phyloP scores from a whole-genome alignment of 2,888 invertebrate species.

The Callosobruchus maculatus region DNA sequence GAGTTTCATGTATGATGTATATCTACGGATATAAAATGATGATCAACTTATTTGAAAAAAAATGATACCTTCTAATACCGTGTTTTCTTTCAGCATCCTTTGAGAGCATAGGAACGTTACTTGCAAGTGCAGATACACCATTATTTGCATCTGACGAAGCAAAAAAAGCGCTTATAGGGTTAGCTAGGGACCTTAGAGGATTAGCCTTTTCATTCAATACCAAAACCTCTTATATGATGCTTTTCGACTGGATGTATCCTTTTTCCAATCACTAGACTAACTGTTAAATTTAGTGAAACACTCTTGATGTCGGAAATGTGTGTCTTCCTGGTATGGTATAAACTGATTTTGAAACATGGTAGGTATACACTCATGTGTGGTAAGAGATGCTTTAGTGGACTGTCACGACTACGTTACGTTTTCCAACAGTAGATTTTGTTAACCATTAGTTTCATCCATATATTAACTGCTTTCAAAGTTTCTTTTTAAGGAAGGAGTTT shows the following conservation, averaged over 20 bases:
- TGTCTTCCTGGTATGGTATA: too few relatives aligned
- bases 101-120: constrained; percentile 79
- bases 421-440: too few relatives aligned
- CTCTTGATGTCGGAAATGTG: too few relatives aligned
- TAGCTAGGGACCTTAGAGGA: constrained; percentile 90
- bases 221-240: constrained; percentile 95
- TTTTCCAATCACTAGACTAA: constrained; percentile 31
- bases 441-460: too few relatives aligned
- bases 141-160: constrained; percentile 81
- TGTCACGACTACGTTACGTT: too few relatives aligned
- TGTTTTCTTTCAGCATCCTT: constrained; percentile 68
- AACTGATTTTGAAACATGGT: too few relatives aligned
- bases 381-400: too few relatives aligned
- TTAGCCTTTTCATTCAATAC: constrained; percentile 95
- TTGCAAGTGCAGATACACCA: constrained; percentile 66
- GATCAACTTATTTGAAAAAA: not conserved
- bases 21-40: not conserved
- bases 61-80: not conserved
- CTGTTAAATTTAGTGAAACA: too few relatives aligned
- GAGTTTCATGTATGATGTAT: too few relatives aligned
- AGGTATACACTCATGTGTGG: too few relatives aligned
- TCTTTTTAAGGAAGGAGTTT: too few relatives aligned
- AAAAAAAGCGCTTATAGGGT: constrained; percentile 90
- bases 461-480: too few relatives aligned
- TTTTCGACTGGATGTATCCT: constrained; percentile 98